Evolutionary conservation across 1,140 invertebrate species (phyloP), one percentile per base, ranked within the genome.

Genomic region (Helicoverpa armigera): DNA sequence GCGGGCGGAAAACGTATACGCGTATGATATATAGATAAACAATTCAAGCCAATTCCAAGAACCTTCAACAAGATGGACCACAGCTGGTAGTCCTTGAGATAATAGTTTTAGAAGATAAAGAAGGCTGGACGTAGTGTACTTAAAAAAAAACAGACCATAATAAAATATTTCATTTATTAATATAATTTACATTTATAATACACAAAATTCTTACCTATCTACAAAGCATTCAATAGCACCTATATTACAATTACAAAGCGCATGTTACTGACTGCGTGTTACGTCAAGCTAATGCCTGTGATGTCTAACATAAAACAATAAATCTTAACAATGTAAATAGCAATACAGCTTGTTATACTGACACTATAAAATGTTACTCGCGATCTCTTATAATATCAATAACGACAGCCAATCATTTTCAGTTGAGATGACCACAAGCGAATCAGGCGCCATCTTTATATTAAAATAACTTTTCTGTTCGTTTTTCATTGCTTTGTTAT

Each of bases 141-240:
- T 18, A 76, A 67, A 77, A 13, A 67, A 76, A 76, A 50, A n/a
- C 29, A 7, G 12, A 48, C 5, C 13, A n/a, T 77, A 77, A 35
- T 77, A 77, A 77, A 77, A 77, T 77, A 77, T 43, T 67, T 53
- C 48, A 76, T 77, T 77, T 63, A 67, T 65, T 54, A 54, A 54
- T 77, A 77, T 51, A 77, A 77, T 65, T 77, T 65, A 65, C 60
- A 77, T 67, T 65, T 76, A 77, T 65, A 54, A 53, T 77, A 67
- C 75, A 77, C 61, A 77, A 77, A 65, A 77, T n/a, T 11, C n/a
- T n/a, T 73, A 73, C 12, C 23, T 77, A 77, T 77, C 61, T 67
- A 77, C 75, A 77, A 77, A 77, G 75, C 75, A 63, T 65, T 65
- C 23, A 51, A 56, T 77, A 77, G 75, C 75, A 77, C 75, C 75